Evolutionary conservation across 2,888 invertebrate genomes (phyloP), one percentile per base, ranked within the genome.

Genomic region (Bedellia somnulentella): DNA sequence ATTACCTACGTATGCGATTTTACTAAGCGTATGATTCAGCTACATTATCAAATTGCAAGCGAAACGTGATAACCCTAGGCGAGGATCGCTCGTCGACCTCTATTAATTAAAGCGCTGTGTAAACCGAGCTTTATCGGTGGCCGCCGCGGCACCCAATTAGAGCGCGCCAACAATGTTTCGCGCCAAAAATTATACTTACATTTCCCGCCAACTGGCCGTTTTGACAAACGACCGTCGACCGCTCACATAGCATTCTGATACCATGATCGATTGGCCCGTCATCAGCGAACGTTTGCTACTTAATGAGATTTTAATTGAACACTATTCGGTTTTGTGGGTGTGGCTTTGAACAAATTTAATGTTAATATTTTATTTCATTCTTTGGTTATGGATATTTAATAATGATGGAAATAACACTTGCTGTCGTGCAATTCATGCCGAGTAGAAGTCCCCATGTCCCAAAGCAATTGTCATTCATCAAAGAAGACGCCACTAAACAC

Each of bases 91-190:
- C 48, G 54, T 45, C 64, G 64, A 64, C 59, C 66, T 66, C 70
- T 67, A 71, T 73, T 73, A 73, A 75, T 75, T 71, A 73, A 70
- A 68, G 55, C 60, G 53, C 57, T 62, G 66, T 70, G 73, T 71
- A 75, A 71, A 71, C 68, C 63, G 54, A 66, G 64, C 66, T 66
- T 68, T 71, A 70, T 70, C 63, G 58, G 49, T 44, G 32, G 30
- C 33, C 47, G 47, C 52, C 30, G 28, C 37, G 29, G 32, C 36
- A 36, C 30, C 34, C 41, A 41, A 41, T 41, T 41, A 41, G 32
- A 33, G 36, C 40, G 44, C 50, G 52, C 52, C 53, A 27, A 32
- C 52, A 51, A 45, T 43, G 40, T 32, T 49, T 52, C 55, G 58
- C 64, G 61, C 66, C 68, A 73, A 73, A 73, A 73, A 73, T 71